phyloP scores from a whole-genome alignment of 2,888 invertebrate genomes.

The Idaea biselata region DNA sequence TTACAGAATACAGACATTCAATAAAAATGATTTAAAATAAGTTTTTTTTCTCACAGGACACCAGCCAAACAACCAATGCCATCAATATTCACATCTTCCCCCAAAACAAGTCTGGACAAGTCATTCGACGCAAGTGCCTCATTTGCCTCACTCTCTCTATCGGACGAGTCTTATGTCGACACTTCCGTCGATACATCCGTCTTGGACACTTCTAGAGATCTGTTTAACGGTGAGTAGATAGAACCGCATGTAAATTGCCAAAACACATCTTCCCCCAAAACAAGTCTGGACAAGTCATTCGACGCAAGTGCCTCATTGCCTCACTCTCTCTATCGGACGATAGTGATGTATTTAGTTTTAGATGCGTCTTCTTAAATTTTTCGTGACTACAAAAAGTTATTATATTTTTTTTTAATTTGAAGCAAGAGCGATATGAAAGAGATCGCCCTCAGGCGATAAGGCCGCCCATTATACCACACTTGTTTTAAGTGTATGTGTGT shows the following conservation, averaged over 20 bases:
- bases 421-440: too few species aligned
- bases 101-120: conserved; percentile 59
- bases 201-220: conserved; percentile 58
- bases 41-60: conserved; percentile 41
- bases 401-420: too few species aligned
- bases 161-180: conserved; percentile 67
- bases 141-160: conserved; percentile 67
- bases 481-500: too few species aligned
- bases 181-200: conserved; percentile 56
- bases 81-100: conserved; percentile 72
- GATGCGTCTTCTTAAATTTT: too few species aligned
- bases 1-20: neutral
- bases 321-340: conserved; percentile 71
- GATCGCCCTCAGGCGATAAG: too few species aligned
- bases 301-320: conserved; percentile 58
- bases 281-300: conserved; percentile 55
- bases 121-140: conserved; percentile 56
- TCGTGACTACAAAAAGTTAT: too few species aligned
- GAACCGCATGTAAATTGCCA: neutral
- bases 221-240: conserved; percentile 45
- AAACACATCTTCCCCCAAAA: conserved; percentile 67
- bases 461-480: too few species aligned
- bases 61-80: conserved; percentile 65
- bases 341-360: too few species aligned
- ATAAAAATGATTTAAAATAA: neutral